phyloP scores from a whole-genome alignment of 2,797 vertebrate species.

The Ceryle rudis region DNA sequence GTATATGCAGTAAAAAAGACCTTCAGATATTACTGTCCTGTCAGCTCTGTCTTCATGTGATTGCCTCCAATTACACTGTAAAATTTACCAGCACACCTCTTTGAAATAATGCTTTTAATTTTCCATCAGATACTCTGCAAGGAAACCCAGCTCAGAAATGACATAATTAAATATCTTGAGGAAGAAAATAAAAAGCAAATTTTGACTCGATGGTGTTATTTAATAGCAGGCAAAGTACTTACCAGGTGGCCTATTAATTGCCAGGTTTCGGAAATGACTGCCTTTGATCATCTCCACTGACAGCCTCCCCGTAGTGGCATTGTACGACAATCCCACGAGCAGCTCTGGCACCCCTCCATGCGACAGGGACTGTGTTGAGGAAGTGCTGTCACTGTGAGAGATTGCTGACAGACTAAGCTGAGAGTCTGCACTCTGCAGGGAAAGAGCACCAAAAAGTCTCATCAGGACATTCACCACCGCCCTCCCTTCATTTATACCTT shows the following conservation, averaged over 20 bases:
- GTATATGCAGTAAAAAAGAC: neutral
- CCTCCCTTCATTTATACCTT: conserved; percentile 6
- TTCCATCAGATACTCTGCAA: neutral
- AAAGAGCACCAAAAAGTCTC: conserved; percentile 69
- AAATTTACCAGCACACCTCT: neutral
- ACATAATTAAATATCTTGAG: neutral
- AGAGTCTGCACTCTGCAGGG: conserved; percentile 87
- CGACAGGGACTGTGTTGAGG: conserved; percentile 91
- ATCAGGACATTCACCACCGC: conserved; percentile 54
- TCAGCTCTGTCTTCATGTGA: neutral
- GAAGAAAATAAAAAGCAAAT: conserved; percentile 26
- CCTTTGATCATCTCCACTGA: conserved; percentile 98
- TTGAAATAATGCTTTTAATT: conserved; percentile 19
- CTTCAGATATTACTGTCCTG: neutral
- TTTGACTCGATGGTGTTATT: neutral
- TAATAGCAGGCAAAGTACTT: conserved; percentile 55
- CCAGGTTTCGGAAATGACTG: conserved; percentile 96
- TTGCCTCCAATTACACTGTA: neutral
- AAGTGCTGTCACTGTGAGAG: conserved; percentile 90
- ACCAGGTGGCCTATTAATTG: conserved; percentile 94
- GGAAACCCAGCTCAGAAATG: neutral
- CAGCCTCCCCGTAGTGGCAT: conserved; percentile 93
- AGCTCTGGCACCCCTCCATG: conserved; percentile 95
- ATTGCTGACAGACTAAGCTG: conserved; percentile 87
- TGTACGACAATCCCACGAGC: conserved; percentile 92